Evolutionary conservation across 2,797 vertebrate genomes (phyloP).

Genomic region (Prunella strophiata): DNA sequence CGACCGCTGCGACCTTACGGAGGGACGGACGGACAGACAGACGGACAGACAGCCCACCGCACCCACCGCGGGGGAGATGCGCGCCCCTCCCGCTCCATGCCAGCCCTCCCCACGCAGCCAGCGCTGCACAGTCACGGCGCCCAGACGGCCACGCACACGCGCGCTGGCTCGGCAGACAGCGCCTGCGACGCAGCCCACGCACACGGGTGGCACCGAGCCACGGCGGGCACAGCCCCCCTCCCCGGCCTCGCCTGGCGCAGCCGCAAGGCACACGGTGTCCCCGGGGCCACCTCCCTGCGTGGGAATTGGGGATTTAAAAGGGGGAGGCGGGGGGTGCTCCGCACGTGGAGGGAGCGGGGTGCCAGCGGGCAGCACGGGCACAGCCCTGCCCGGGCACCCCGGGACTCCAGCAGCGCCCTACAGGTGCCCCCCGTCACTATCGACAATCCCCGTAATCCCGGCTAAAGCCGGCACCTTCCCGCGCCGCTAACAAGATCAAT

Average conservation of each 20-base stretch:
- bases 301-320: not conserved
- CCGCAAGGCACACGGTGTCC: not conserved
- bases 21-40: not conserved
- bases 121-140: conserved; percentile 39
- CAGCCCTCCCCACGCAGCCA: conserved; percentile 43
- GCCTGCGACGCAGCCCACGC: conserved; percentile 58
- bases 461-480: conserved; percentile 39
- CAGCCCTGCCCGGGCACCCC: accelerated
- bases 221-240: not conserved
- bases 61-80: not conserved
- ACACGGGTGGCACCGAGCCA: conserved; percentile 15
- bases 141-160: conserved; percentile 43
- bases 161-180: conserved; percentile 48
- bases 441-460: conserved; percentile 25
- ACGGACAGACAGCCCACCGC: not conserved
- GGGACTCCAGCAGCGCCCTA: not conserved
- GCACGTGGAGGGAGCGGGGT: accelerated
- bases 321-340: not conserved
- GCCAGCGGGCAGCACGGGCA: accelerated
- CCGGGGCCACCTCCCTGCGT: not conserved
- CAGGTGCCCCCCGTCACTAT: not conserved
- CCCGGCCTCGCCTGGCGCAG: not conserved
- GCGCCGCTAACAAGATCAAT: conserved; percentile 72
- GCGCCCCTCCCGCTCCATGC: not conserved
- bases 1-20: not conserved